Conservation (phyloP, 2,113 vertebrate species). For the Probosciger aterrimus region DNA sequence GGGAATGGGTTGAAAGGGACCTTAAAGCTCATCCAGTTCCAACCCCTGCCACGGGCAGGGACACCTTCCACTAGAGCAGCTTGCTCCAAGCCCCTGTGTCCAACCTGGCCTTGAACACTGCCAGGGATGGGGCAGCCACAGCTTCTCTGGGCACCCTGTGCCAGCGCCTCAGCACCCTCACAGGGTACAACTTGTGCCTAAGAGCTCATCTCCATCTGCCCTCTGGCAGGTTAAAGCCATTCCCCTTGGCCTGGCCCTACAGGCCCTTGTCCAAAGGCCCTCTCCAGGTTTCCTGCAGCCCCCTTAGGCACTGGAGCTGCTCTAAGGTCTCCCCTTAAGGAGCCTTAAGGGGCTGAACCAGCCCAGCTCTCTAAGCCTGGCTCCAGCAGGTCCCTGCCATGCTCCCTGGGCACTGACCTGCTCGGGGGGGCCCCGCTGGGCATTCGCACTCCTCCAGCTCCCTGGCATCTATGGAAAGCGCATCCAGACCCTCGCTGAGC, state of each 20-base stretch:
- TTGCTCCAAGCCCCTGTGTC: not conserved
- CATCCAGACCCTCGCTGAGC: constrained; percentile 90
- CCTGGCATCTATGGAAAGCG: constrained; percentile 83
- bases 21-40: not conserved
- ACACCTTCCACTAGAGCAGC: not conserved
- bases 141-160: too few species aligned
- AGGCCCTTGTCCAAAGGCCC: not conserved
- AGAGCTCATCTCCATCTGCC: not conserved
- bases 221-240: not conserved
- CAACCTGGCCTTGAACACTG: not conserved
- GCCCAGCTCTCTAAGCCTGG: not conserved
- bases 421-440: not conserved
- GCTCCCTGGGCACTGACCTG: not conserved
- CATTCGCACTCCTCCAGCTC: constrained; percentile 82
- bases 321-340: not conserved
- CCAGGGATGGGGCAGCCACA: not conserved
- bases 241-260: not conserved
- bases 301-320: not conserved
- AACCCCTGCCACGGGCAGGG: not conserved
- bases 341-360: not conserved
- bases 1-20: not conserved
- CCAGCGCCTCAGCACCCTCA: too few species aligned
- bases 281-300: not conserved
- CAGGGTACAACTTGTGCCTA: not conserved
- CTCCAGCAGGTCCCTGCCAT: not conserved